Base-by-base conservation (phyloP, 2,888 invertebrate species). In the Saturnia japonica region DNA sequence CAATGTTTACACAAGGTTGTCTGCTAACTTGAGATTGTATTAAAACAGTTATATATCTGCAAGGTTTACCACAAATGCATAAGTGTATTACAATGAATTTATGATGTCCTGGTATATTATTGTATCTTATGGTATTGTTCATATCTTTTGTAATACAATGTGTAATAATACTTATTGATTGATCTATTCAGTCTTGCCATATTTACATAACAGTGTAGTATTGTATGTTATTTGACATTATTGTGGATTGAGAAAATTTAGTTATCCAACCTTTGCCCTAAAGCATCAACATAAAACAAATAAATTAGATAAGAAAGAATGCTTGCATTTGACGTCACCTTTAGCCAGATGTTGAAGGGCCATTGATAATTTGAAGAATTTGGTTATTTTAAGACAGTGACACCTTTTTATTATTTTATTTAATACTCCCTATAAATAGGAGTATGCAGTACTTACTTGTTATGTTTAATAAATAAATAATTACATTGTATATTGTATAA, bases 181-280 rank as follows among this genome's bases (percentile, higher is more conserved):
- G 14, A 16, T 70, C 60, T 34, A 34, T 74, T 73, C n/a, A 74
- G 54, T 70, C 69, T 72, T 1, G 64, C 51, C 66, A 75, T 83
- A 84, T 85, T 85, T 83, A 83, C 82, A 84, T 82, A 85, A 83
- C 82, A 84, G 2, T 34, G 34, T 34, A 34, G 79, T 76, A n/a
- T n/a, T n/a, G n/a, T n/a, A n/a, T n/a, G 75, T 74, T 74, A 75
- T 71, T 71, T 45, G 45, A 72, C 76, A 78, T n/a, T n/a, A 77
- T 74, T 80, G 74, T 80, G 81, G 81, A 81, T 79, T 77, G 76
- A 28, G 51, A 72, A 74, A 67, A 67, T 68, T 69, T 74, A 71
- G n/a, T n/a, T n/a, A n/a, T n/a, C n/a, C n/a, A n/a, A n/a, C n/a
- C n/a, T n/a, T n/a, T n/a, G n/a, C n/a, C n/a, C n/a, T n/a, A n/a